Conservation (phyloP, 1,140 invertebrate species). For the Lepidurus apus region DNA sequence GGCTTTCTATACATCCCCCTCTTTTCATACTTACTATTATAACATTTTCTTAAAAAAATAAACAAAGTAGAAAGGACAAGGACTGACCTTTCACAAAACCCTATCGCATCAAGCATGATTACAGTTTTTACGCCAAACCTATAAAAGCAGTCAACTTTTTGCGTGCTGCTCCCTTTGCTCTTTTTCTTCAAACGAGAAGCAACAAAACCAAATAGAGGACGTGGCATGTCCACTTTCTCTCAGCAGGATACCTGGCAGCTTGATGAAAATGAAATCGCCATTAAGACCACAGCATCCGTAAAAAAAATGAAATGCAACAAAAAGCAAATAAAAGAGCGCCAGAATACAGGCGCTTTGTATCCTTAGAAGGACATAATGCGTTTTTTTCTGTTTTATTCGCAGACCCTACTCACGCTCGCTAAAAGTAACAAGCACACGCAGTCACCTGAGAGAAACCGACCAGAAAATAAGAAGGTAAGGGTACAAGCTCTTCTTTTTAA, state of each 20-base stretch:
- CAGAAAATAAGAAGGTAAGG: neutral
- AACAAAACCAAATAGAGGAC: slow-evolving; percentile 12
- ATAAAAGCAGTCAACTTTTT: neutral
- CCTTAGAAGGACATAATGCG: neutral
- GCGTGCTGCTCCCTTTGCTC: neutral
- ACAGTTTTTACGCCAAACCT: neutral
- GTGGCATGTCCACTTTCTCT: neutral
- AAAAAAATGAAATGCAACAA: neutral
- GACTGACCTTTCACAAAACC: neutral
- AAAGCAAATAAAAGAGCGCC: neutral
- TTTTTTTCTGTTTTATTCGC: neutral
- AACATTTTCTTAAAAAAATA: too few relatives aligned
- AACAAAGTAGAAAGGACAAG: neutral
- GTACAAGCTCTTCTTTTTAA: neutral
- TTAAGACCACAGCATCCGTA: neutral
- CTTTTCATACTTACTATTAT: neutral
- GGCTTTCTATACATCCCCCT: neutral
- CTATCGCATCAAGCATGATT: neutral
- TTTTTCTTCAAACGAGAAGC: neutral
- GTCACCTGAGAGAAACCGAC: neutral
- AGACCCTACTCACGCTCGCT: neutral
- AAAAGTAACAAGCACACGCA: neutral
- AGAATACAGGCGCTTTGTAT: neutral
- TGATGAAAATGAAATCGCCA: slow-evolving; percentile 19
- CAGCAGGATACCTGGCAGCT: neutral